These are phyloP conservation scores for Pristionchus entomophagus DNA, from an alignment of 2,888 invertebrate genomes.

Conservation along the genomic window DNA sequence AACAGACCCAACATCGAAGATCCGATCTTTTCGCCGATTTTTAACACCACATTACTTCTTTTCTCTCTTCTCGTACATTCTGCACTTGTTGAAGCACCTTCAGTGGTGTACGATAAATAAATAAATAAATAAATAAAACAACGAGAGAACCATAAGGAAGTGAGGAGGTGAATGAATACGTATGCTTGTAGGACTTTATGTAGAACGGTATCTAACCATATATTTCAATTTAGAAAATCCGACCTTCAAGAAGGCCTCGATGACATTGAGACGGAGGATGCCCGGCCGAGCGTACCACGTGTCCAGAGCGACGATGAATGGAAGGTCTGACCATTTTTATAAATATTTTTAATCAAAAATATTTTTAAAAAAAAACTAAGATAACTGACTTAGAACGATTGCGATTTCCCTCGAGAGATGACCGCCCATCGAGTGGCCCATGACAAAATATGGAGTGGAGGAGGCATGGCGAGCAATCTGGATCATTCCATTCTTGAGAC, in stretches of 20 bases:
- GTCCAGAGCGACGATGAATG: slow-evolving; percentile 66
- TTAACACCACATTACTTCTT: no score
- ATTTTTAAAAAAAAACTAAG: background rate
- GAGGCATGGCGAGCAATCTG: slow-evolving; percentile 59
- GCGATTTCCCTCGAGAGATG: slow-evolving; percentile 67
- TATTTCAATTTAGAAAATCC: no score
- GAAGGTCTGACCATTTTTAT: no score
- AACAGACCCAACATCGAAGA: no score
- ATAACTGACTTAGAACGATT: slow-evolving; percentile 50
- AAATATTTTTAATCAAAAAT: background rate
- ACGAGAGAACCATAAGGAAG: no score
- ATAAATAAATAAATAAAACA: no score
- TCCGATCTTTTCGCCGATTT: no score
- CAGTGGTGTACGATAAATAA: no score
- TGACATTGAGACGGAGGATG: slow-evolving; percentile 58
- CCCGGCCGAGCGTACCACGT: slow-evolving; percentile 65
- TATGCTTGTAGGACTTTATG: background rate
- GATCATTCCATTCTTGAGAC: background rate
- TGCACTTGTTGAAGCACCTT: no score
- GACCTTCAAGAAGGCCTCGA: slow-evolving; percentile 58
- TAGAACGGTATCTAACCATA: background rate
- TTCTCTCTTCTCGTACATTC: no score
- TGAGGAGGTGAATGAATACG: no score
- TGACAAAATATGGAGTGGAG: slow-evolving; percentile 57
- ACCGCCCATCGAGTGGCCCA: slow-evolving; percentile 73